Base-by-base conservation (phyloP, 2,888 invertebrate species). In the Caenorhabditis zanzibari region DNA sequence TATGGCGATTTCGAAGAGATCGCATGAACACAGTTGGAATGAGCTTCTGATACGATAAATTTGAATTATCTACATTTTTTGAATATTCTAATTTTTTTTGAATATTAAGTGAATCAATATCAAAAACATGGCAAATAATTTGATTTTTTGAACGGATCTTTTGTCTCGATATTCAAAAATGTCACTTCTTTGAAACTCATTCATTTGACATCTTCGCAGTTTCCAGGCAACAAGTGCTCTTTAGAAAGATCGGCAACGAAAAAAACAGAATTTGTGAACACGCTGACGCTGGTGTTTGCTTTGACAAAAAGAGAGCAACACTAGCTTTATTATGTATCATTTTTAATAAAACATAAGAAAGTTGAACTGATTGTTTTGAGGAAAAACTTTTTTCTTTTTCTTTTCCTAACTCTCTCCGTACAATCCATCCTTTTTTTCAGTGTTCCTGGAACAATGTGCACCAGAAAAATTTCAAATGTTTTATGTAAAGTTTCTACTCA, bases 31-130 rank as follows among this genome's bases (percentile, higher is more conserved):
- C 24, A 32, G 56, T 54, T 54, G 74, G 64, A 12, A 64, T 56
- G 2, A 64, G 74, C 66, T 77, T 73, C 12, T 16, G 71, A 59
- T 59, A 19, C 32, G 59, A 59, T 35, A 35, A 59, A 22, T 59
- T 38, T 10, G 35, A n/a, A n/a, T n/a, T n/a, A n/a, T n/a, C n/a
- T n/a, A n/a, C n/a, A n/a, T n/a, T n/a, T 59, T 2, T 12, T 59
- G 22, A 59, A 59, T 38, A n/a, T 73, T 2, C 16, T 73, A 22
- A 9, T 73, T n/a, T n/a, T n/a, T n/a, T n/a, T n/a, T n/a, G n/a
- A n/a, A n/a, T n/a, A n/a, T n/a, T n/a, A n/a, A 4, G 7, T 73
- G 19, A 73, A 73, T 14, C 2, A 38, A 24, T 63, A 44, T 19
- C 32, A 61, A 19, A 49, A 73, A 54, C 38, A 52, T 24, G 2